phyloP scores from a whole-genome alignment of 2,797 vertebrate genomes.

The Gastrophryne carolinensis region DNA sequence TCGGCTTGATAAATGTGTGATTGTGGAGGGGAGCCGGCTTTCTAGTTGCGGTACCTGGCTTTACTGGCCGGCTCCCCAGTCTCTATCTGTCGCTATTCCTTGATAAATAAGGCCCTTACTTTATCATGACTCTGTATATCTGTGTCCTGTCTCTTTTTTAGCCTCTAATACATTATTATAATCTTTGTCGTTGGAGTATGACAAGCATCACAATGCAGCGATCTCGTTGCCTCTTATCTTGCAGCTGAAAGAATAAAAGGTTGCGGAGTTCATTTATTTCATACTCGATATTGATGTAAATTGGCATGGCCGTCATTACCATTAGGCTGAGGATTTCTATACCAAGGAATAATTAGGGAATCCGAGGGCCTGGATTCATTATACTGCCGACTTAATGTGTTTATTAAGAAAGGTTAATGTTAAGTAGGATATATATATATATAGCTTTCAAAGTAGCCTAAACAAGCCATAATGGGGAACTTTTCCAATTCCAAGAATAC shows the following conservation, averaged over 20 bases:
- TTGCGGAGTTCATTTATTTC: neutral
- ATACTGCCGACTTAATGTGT: neutral
- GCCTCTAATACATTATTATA: neutral
- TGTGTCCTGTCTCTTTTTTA: neutral
- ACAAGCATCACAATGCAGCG: too few relatives aligned
- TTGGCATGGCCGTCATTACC: neutral
- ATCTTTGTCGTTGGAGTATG: neutral
- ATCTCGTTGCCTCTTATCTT: neutral
- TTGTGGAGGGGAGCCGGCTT: too few relatives aligned
- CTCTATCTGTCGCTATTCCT: too few relatives aligned
- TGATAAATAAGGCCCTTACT: too few relatives aligned
- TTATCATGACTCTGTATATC: too few relatives aligned
- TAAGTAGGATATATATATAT: too few relatives aligned
- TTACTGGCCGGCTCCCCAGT: too few relatives aligned
- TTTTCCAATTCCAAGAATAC: too few relatives aligned
- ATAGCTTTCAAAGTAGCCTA: too few relatives aligned
- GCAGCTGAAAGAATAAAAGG: neutral
- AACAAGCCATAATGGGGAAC: too few relatives aligned
- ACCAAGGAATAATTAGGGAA: neutral
- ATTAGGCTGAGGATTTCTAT: neutral
- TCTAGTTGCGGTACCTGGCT: too few relatives aligned
- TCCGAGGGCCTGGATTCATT: neutral
- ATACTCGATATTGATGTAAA: neutral
- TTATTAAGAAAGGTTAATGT: neutral
- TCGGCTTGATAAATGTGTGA: too few relatives aligned